Conservation (phyloP, 2,797 vertebrate species). For the Diglossa cyanea region DNA sequence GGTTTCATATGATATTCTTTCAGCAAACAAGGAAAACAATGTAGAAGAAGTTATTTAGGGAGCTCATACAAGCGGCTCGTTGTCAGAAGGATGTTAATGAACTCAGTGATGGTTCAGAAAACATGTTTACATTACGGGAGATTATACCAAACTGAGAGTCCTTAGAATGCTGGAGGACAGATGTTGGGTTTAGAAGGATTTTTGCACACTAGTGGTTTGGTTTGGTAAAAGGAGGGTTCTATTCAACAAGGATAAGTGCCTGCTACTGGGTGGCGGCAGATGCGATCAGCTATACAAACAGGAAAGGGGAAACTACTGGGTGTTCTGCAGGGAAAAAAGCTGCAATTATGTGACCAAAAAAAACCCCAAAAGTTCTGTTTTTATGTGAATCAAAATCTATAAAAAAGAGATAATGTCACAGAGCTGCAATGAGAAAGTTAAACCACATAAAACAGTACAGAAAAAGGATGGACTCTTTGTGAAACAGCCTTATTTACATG, state of each 20-base stretch:
- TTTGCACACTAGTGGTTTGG: not conserved
- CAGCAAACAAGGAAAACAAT: not conserved
- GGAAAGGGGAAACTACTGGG: not conserved
- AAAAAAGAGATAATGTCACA: not conserved
- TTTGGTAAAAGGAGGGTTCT: not conserved
- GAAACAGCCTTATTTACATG: not conserved
- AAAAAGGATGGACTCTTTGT: not conserved
- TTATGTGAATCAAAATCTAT: not conserved
- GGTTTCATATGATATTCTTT: not conserved
- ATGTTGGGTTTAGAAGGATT: not conserved
- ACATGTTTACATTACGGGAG: not conserved
- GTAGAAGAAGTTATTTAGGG: not conserved
- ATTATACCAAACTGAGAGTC: not conserved
- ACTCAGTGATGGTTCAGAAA: not conserved
- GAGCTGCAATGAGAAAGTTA: not conserved
- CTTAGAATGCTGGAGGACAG: not conserved
- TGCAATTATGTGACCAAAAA: not conserved
- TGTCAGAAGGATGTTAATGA: not conserved
- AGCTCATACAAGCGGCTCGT: accelerated
- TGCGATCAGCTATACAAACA: not conserved
- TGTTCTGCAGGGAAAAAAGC: not conserved
- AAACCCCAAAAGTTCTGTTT: not conserved
- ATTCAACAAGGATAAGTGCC: not conserved
- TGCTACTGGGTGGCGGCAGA: not conserved
- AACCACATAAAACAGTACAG: not conserved